Conservation (phyloP, 1,140 invertebrate genomes). For the Pachyrhynchus sulphureomaculatus region DNA sequence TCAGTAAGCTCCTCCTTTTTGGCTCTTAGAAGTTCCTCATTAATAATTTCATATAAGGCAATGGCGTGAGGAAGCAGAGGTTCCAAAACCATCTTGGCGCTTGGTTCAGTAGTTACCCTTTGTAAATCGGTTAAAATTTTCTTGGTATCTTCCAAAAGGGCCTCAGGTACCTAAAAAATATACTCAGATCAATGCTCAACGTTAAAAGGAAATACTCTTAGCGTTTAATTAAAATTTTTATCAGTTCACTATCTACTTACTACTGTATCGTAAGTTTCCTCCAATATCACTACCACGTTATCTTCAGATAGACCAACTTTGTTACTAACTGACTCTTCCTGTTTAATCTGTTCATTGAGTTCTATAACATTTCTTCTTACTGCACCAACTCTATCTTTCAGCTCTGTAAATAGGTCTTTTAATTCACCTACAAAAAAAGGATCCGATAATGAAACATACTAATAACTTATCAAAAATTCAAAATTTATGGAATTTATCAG, state of each 20-base stretch:
- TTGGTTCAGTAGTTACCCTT: slow-evolving; percentile 20
- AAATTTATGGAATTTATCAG: too few relatives aligned
- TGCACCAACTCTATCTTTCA: slow-evolving; percentile 38
- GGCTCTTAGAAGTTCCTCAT: slow-evolving; percentile 34
- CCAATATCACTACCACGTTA: slow-evolving; percentile 41
- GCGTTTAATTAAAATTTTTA: too few relatives aligned
- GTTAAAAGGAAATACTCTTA: too few relatives aligned
- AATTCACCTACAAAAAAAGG: neutral
- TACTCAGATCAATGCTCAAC: neutral
- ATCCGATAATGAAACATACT: neutral
- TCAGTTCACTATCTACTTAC: too few relatives aligned
- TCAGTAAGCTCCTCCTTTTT: slow-evolving; percentile 35
- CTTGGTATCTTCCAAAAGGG: slow-evolving; percentile 38
- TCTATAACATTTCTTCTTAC: slow-evolving; percentile 44
- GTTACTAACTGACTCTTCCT: neutral
- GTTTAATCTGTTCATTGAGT: slow-evolving; percentile 15
- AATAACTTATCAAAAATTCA: neutral
- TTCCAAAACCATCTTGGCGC: slow-evolving; percentile 17
- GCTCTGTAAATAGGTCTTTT: slow-evolving; percentile 25
- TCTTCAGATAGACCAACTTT: neutral
- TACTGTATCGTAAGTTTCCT: slow-evolving; percentile 36
- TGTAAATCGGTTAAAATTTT: slow-evolving; percentile 24
- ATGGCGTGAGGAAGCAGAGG: slow-evolving; percentile 31
- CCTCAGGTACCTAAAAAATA: slow-evolving; percentile 25
- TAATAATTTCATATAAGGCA: slow-evolving; percentile 32